Evolutionary conservation across 2,888 invertebrate species (phyloP), one percentile per base, ranked within the genome.

Genomic region (Cephus runcator): DNA sequence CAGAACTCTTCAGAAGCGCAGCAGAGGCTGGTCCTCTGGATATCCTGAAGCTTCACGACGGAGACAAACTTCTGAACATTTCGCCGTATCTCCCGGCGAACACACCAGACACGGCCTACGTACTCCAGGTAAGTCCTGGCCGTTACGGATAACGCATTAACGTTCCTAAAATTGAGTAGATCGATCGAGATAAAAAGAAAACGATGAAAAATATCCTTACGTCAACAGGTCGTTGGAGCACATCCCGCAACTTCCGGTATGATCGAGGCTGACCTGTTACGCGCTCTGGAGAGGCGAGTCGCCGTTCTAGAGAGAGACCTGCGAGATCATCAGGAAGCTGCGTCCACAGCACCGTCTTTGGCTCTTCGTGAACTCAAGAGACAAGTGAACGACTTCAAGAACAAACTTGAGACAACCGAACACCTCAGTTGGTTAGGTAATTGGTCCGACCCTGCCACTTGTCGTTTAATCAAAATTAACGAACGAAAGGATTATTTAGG

Each of bases 21-120:
- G 94, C 94, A 80, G 95, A 95, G 91, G 95, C 94, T 81, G 94
- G 94, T 83, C 94, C 94, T 83, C 92, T 93, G 88, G 95, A 95
- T 88, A 94, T 95, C 88, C 92, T 95, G 86, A 95, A 95, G 91
- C 92, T 95, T 86, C 94, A 94, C 87, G 92, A 92, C 81, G 93
- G 93, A 79, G 94, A 94, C 75, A 93, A 93, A 87, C 92, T 95
- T 81, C 89, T 94, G 87, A 94, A 94, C 91, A 94, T 95, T 87
- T 94, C 93, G 79, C 92, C 93, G 33, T 92, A 93, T 83, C 92
- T 95, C 81, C 92, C 92, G 81, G 92, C 93, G 74, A 95, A 95
- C 88, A 92, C 93, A 34, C 92, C 93, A 35, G 92, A 93, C 79
- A 92, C 92, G 73, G 93, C 93, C 15, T 94, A 94, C 88, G 90